These are phyloP conservation scores for Cyanoderma ruficeps DNA, from an alignment of 2,113 vertebrate genomes.

Conservation along the genomic window DNA sequence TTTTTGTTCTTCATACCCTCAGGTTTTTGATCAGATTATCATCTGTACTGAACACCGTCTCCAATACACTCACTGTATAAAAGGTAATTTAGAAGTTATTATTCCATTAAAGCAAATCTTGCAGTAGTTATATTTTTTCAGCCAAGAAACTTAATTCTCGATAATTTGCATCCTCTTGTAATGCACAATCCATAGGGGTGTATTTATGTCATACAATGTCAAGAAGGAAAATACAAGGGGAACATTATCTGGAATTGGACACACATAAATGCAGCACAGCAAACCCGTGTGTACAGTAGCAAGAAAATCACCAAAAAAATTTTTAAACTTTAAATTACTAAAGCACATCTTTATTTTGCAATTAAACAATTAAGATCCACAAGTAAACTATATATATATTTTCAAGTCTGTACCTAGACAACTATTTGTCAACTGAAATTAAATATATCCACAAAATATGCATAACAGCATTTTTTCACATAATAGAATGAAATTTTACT, in stretches of 20 bases:
- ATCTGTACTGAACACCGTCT: neutral
- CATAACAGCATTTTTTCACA: constrained; percentile 73
- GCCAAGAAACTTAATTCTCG: neutral
- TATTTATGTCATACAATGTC: neutral
- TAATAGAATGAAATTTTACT: constrained; percentile 70
- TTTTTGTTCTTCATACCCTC: neutral
- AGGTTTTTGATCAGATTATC: neutral
- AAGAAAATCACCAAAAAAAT: constrained; percentile 39
- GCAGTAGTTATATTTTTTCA: neutral
- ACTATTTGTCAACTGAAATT: constrained; percentile 77
- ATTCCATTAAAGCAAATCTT: neutral
- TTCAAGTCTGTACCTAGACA: constrained; percentile 78
- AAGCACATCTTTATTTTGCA: constrained; percentile 83
- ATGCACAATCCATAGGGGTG: neutral
- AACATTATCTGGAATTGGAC: neutral
- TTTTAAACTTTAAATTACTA: constrained; percentile 72
- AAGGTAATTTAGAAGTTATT: neutral
- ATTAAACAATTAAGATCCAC: constrained; percentile 78
- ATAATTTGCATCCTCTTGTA: neutral
- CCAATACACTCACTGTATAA: neutral
- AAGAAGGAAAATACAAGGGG: neutral
- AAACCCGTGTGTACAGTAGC: neutral
- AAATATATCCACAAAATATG: constrained; percentile 79
- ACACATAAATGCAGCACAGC: neutral
- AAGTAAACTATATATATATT: constrained; percentile 74